Conservation (phyloP, 1,140 invertebrate genomes). For the Anagrus nilaparvatae region DNA sequence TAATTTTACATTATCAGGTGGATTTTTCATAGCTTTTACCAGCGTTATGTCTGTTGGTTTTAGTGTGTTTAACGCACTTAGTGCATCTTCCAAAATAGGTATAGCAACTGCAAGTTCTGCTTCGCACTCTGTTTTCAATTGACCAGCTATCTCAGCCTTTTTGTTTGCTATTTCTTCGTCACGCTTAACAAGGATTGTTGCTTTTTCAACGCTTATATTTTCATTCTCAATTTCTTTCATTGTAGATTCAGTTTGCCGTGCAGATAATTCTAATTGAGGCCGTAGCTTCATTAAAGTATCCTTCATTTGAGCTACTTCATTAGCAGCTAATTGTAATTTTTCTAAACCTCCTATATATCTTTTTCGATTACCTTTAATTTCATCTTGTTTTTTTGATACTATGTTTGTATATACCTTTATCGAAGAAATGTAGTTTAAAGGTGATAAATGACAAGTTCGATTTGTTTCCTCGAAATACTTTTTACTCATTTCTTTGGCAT, state of each 20-base stretch:
- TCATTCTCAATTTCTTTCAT: conserved; percentile 57
- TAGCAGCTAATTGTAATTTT: conserved; percentile 53
- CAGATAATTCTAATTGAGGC: conserved; percentile 57
- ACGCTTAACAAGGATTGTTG: conserved; percentile 51
- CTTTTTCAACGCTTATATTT: conserved; percentile 55
- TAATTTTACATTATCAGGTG: conserved; percentile 62
- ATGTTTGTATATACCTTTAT: conserved; percentile 46
- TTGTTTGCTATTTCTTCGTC: conserved; percentile 60
- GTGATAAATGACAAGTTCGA: conserved; percentile 46
- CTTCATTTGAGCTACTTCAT: conserved; percentile 55
- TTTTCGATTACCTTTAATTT: conserved; percentile 44
- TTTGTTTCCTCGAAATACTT: conserved; percentile 30
- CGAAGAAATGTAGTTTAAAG: conserved; percentile 47
- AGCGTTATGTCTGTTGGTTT: conserved; percentile 67
- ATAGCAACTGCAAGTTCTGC: conserved; percentile 58
- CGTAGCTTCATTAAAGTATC: conserved; percentile 52
- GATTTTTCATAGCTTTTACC: conserved; percentile 76
- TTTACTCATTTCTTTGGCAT: conserved; percentile 35
- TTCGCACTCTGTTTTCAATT: conserved; percentile 58
- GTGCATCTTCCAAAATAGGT: conserved; percentile 52
- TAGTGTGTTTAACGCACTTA: conserved; percentile 61
- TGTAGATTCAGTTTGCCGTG: conserved; percentile 51
- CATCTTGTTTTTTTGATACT: conserved; percentile 45
- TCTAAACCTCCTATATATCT: conserved; percentile 52
- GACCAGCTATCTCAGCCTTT: conserved; percentile 53